A percentile compares a stretch with the other conserved stretches of the same genome.
Conservation (phyloP, 2,888 invertebrate species). For the Hanleya hanleyi region DNA sequence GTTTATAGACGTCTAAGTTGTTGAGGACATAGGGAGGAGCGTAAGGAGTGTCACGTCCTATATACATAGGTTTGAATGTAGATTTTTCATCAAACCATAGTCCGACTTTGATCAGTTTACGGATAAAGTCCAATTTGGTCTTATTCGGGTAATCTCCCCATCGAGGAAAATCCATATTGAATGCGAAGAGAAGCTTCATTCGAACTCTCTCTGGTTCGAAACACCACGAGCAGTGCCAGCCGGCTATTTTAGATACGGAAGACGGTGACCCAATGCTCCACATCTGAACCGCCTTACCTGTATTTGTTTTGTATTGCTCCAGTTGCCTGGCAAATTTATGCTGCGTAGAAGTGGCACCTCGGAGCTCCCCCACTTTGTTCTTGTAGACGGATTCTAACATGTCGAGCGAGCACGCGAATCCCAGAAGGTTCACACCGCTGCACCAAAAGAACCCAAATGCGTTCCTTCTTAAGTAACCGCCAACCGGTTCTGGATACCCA, state of each 20-base stretch:
- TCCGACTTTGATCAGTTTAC: slow-evolving; percentile 79
- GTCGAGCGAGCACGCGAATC: background rate
- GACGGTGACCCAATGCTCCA: slow-evolving; percentile 80
- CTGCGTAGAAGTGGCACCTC: background rate
- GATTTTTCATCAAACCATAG: slow-evolving; percentile 77
- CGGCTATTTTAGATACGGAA: slow-evolving; percentile 79
- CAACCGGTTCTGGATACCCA: slow-evolving; percentile 79
- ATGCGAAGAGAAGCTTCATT: slow-evolving; percentile 73
- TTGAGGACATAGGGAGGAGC: slow-evolving; percentile 1
- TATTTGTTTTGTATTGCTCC: slow-evolving; percentile 11
- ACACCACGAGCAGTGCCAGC: slow-evolving; percentile 82
- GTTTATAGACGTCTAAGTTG: background rate
- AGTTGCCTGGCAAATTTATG: slow-evolving; percentile 15
- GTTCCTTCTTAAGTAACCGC: slow-evolving; percentile 79
- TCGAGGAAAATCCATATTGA: slow-evolving; percentile 66
- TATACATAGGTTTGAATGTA: background rate
- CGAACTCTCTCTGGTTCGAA: slow-evolving; percentile 78
- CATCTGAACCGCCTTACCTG: slow-evolving; percentile 77
- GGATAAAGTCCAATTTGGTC: slow-evolving; percentile 78
- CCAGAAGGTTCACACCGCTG: background rate
- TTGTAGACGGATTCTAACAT: slow-evolving; percentile 1
- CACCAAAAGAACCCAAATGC: slow-evolving; percentile 82
- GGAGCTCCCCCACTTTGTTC: background rate
- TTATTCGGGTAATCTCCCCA: slow-evolving; percentile 70
- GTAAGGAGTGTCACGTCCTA: background rate